Base-by-base conservation (phyloP, 2,888 invertebrate genomes). In the Flexamia atlantica region DNA sequence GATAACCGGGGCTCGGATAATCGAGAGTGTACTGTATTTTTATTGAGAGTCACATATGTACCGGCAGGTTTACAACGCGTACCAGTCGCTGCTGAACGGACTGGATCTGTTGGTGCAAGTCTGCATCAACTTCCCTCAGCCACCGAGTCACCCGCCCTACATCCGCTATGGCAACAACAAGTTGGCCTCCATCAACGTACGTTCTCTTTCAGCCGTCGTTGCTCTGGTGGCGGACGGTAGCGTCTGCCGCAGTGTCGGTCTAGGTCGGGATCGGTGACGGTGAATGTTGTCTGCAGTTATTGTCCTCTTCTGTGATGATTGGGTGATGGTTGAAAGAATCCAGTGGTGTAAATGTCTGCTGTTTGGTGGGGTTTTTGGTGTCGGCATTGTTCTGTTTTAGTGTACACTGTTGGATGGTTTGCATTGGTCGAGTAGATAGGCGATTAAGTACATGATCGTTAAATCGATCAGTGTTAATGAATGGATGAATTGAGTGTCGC, bases 81-180 rank as follows among this genome's bases (percentile, higher is more conserved):
- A 94, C 90, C 93, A 94, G 90, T 91, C 93, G 85, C 91, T 94
- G 87, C 91, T 94, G 90, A 93, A 93, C 88, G 93, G 93, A 88
- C 91, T 94, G 89, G 93, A 93, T 89, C 91, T 92, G 89, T 93
- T 94, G 93, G 92, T 93, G 88, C 93, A 93, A 91, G 93, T 93
- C 90, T 93, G 93, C 91, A 93, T 93, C 91, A 92, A 92, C 89
- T 89, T 91, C 86, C 91, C 88, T 20, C 86, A 87, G 74, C 87
- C 88, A 25, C 88, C 88, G 40, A 87, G 87, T 70, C 85, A 85
- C 36, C 86, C 87, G 64, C 88, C 88, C 57, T 85, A 84, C 84
- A 86, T 87, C 82, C 87, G 86, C 84, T 87, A 86, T 82, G 85
- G 84, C 76, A 85, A 84, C 84, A 83, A 83, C 82, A 83, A 83